These are phyloP conservation scores for Elysia chlorotica DNA, from an alignment of 1,140 invertebrate genomes.

Conservation along the genomic window DNA sequence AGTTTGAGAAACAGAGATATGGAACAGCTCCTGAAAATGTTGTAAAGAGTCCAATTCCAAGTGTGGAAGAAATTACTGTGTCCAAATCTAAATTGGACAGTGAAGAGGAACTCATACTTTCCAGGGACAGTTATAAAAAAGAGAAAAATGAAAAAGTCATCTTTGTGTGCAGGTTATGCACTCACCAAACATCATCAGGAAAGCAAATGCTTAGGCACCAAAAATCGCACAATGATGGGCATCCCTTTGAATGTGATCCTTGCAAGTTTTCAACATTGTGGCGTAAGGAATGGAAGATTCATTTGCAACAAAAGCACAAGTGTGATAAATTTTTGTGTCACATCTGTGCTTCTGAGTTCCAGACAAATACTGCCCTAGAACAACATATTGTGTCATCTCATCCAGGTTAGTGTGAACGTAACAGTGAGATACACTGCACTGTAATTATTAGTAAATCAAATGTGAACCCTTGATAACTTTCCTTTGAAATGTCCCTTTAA, in stretches of 20 bases:
- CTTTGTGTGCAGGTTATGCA: constrained; percentile 17
- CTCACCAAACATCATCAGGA: constrained; percentile 13
- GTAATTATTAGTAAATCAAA: too few species aligned
- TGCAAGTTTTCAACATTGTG: constrained; percentile 9
- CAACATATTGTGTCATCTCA: constrained; percentile 4
- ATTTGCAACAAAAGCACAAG: neutral
- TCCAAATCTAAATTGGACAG: too few species aligned
- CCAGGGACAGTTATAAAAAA: too few species aligned
- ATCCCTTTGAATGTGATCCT: neutral
- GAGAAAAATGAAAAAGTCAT: too few species aligned
- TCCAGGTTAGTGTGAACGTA: neutral
- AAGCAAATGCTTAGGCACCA: constrained; percentile 15
- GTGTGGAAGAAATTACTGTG: too few species aligned
- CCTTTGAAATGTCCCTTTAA: too few species aligned
- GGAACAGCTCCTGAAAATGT: too few species aligned
- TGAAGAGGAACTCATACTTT: too few species aligned
- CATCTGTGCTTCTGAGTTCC: constrained; percentile 14
- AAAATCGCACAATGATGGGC: constrained; percentile 9
- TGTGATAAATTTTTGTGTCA: constrained; percentile 8
- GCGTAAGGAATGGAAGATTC: constrained; percentile 16
- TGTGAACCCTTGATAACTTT: too few species aligned
- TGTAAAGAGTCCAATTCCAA: too few species aligned
- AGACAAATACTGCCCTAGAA: neutral
- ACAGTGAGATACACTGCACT: too few species aligned
- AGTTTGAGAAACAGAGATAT: too few species aligned